Percentiles rank a stretch among this genome's conserved stretches.
phyloP scores from a whole-genome alignment of 2,113 vertebrate genomes.

The Gnathonemus longibarbis region DNA sequence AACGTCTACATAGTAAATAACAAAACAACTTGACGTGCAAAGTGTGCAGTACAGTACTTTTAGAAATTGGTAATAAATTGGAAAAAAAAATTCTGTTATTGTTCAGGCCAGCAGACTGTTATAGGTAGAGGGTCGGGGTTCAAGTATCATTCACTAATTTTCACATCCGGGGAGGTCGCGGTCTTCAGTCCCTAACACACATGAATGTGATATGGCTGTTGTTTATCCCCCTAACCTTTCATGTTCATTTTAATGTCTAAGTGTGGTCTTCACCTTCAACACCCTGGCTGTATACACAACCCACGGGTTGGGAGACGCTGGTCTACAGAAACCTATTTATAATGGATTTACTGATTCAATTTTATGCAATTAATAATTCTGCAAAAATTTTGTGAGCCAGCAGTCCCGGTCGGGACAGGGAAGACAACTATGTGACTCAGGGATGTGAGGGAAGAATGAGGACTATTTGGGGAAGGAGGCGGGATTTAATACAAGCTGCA shows the following conservation, averaged over 20 bases:
- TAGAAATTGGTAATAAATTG: not conserved
- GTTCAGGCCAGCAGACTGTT: no score
- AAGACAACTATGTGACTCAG: not conserved
- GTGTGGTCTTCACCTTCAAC: not conserved
- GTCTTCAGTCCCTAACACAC: no score
- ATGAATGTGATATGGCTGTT: no score
- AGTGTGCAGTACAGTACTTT: not conserved
- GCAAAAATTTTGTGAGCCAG: not conserved
- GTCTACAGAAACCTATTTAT: not conserved
- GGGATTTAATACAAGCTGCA: not conserved
- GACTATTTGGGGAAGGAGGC: not conserved
- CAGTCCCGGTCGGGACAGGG: not conserved
- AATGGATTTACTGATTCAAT: not conserved
- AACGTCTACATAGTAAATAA: not conserved
- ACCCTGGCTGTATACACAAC: not conserved
- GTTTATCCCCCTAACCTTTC: no score
- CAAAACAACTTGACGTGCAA: not conserved
- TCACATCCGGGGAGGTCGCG: no score
- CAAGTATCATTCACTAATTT: no score
- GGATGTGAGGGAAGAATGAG: not conserved
- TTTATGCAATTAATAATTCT: not conserved
- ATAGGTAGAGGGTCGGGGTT: no score
- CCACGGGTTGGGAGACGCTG: not conserved
- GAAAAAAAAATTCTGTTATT: no score
- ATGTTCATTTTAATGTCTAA: no score